phyloP scores from a whole-genome alignment of 2,888 invertebrate genomes.

The Brachyptera putata region DNA sequence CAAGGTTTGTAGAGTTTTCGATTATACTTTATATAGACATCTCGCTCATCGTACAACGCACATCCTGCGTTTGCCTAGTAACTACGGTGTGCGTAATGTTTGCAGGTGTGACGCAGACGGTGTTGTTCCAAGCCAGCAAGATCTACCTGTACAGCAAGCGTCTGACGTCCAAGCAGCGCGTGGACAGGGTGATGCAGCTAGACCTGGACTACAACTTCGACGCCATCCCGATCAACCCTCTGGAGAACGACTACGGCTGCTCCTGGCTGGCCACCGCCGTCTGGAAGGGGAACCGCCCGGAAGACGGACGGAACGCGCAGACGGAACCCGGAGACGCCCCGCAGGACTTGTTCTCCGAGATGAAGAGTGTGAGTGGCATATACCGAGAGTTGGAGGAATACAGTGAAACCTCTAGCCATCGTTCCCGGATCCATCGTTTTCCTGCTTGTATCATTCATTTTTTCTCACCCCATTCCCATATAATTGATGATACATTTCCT shows the following conservation, averaged over 20 bases:
- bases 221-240: conserved; percentile 38
- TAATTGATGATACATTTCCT: too few species aligned
- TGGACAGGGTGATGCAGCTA: neutral
- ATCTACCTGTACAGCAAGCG: conserved; percentile 36
- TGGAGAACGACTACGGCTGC: conserved; percentile 36
- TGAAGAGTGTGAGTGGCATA: conserved; percentile 12
- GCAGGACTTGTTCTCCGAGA: neutral
- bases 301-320: neutral
- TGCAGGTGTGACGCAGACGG: conserved; percentile 22
- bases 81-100: too few species aligned
- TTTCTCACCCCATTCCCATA: too few species aligned
- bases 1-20: too few species aligned
- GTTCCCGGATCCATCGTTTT: too few species aligned
- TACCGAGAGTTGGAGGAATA: too few species aligned
- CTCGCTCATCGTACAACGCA: too few species aligned
- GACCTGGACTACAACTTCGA: conserved; percentile 33
- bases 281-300: conserved; percentile 34
- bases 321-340: neutral
- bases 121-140: conserved; percentile 38
- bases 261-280: conserved; percentile 38
- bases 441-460: too few species aligned
- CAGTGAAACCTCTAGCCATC: too few species aligned
- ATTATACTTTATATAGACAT: too few species aligned
- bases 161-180: conserved; percentile 33
- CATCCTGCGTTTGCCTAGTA: too few species aligned